These are phyloP conservation scores for Amorpha juglandis DNA, from an alignment of 2,888 invertebrate genomes.

Conservation along the genomic window DNA sequence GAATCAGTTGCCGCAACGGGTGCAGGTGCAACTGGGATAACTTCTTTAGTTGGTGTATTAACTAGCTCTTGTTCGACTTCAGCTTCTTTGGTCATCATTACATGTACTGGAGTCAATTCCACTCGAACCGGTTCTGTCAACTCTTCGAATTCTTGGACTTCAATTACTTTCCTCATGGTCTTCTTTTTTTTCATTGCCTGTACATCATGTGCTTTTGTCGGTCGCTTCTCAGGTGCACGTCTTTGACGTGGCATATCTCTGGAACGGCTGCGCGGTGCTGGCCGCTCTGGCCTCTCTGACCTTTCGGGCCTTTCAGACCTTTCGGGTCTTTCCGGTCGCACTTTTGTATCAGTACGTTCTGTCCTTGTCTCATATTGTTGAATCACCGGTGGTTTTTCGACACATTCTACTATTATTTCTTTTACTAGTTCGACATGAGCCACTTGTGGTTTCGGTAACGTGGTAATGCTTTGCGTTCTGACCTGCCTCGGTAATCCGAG, in stretches of 20 bases:
- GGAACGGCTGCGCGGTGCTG: slow-evolving; percentile 65
- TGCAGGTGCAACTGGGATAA: slow-evolving; percentile 50
- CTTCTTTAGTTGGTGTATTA: slow-evolving; percentile 40
- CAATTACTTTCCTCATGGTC: slow-evolving; percentile 65
- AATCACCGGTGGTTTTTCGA: slow-evolving; percentile 53
- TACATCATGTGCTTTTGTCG: slow-evolving; percentile 65
- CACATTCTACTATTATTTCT: slow-evolving; percentile 63
- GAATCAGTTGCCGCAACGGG: slow-evolving; percentile 40
- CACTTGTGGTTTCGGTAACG: slow-evolving; percentile 69
- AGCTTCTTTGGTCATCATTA: slow-evolving; percentile 28
- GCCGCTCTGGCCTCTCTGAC: slow-evolving; percentile 54
- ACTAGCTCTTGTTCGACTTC: slow-evolving; percentile 29
- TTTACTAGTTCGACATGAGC: slow-evolving; percentile 71
- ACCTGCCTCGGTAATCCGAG: slow-evolving; percentile 83
- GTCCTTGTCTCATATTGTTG: slow-evolving; percentile 50
- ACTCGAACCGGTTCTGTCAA: slow-evolving; percentile 44
- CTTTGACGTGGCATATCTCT: slow-evolving; percentile 72
- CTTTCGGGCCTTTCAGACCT: slow-evolving; percentile 43
- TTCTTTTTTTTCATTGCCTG: slow-evolving; percentile 71
- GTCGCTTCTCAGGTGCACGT: slow-evolving; percentile 68
- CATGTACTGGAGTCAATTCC: slow-evolving; percentile 34
- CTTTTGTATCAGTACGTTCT: slow-evolving; percentile 45
- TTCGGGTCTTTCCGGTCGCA: slow-evolving; percentile 43
- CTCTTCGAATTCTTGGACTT: slow-evolving; percentile 75
- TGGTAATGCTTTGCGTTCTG: slow-evolving; percentile 53